Evolutionary conservation across 1,140 invertebrate species (phyloP).

Genomic region (Samia ricini): DNA sequence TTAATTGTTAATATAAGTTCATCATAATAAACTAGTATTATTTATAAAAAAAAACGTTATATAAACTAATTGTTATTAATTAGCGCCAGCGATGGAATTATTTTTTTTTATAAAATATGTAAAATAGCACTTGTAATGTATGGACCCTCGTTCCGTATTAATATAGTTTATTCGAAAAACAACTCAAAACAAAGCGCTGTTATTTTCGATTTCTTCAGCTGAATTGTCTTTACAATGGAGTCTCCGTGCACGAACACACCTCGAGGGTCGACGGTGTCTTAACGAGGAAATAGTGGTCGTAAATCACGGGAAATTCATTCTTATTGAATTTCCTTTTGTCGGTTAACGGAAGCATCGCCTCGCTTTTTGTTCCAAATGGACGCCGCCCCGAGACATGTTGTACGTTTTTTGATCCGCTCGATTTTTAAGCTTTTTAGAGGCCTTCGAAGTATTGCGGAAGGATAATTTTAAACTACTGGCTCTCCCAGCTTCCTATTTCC

Average conservation of each 20-base stretch:
- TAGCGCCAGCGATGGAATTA: too few species aligned
- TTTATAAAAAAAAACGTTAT: too few species aligned
- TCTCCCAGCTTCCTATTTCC: too few species aligned
- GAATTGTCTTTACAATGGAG: constrained; percentile 48
- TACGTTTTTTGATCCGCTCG: constrained; percentile 35
- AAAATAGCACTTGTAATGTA: not conserved
- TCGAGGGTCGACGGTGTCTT: constrained; percentile 50
- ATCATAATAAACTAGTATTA: too few species aligned
- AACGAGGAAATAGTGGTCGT: constrained; percentile 74
- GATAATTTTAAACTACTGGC: not conserved
- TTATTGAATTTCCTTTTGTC: constrained; percentile 71
- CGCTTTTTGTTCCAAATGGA: constrained; percentile 60
- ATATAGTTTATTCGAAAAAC: not conserved
- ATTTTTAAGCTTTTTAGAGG: not conserved
- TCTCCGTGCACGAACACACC: constrained; percentile 47
- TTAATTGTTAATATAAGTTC: too few species aligned
- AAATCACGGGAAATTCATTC: constrained; percentile 72
- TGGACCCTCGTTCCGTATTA: not conserved
- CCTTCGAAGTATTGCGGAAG: too few species aligned
- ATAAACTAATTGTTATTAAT: too few species aligned
- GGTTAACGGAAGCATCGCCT: constrained; percentile 50
- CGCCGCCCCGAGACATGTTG: constrained; percentile 40
- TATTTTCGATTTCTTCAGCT: not conserved
- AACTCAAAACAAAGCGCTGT: not conserved
- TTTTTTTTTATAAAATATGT: too few species aligned